Evolutionary conservation across 2,113 vertebrate genomes (phyloP).

Genomic region (Cololabis saira): DNA sequence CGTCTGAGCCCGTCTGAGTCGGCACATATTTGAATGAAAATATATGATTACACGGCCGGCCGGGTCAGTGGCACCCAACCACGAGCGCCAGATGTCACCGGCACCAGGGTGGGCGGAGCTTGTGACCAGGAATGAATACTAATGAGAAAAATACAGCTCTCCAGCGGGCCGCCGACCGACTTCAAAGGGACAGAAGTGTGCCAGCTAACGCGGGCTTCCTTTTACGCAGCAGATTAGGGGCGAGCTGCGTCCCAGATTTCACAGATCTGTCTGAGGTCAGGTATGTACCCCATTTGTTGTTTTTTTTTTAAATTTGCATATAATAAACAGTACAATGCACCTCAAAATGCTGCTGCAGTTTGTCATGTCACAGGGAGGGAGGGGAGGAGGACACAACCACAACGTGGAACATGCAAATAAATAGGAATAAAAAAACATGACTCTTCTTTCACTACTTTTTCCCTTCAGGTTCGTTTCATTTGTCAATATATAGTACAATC

Average conservation of each 20-base stretch:
- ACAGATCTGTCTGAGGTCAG: slow-evolving; percentile 57
- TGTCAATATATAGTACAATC: too few species aligned
- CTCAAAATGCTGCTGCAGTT: neutral
- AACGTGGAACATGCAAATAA: too few species aligned
- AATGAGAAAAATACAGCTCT: slow-evolving; percentile 55
- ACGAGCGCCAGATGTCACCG: slow-evolving; percentile 65
- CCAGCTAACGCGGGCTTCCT: slow-evolving; percentile 30
- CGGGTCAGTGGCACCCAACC: slow-evolving; percentile 31
- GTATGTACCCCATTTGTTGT: slow-evolving; percentile 4
- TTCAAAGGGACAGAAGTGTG: slow-evolving; percentile 64
- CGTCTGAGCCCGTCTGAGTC: too few species aligned
- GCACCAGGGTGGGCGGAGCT: slow-evolving; percentile 44
- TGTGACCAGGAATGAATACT: slow-evolving; percentile 47
- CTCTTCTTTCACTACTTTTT: too few species aligned
- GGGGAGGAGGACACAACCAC: too few species aligned
- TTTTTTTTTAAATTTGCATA: neutral
- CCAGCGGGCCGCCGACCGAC: slow-evolving; percentile 42
- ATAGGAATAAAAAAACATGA: too few species aligned
- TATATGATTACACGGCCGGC: slow-evolving; percentile 39
- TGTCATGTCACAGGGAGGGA: too few species aligned
- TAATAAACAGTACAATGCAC: neutral
- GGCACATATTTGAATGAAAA: slow-evolving; percentile 60
- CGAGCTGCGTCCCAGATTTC: slow-evolving; percentile 51
- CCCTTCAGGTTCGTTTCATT: too few species aligned
- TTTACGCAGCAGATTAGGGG: slow-evolving; percentile 67